phyloP scores from a whole-genome alignment of 2,113 vertebrate species.

The Bothrops jararaca region DNA sequence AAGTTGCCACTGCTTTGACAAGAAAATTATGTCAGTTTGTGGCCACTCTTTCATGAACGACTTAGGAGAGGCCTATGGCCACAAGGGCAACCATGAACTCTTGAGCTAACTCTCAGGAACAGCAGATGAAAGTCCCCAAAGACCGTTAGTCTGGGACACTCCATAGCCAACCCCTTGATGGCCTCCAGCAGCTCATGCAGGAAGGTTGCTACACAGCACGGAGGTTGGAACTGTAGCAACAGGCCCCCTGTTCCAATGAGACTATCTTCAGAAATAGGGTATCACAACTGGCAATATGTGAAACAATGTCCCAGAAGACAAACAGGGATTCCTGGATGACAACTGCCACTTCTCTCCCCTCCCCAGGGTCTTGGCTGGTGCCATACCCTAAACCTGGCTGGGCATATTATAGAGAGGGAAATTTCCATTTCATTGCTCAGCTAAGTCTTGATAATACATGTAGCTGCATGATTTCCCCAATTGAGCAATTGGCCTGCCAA shows the following conservation, averaged over 20 bases:
- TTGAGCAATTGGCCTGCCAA: not conserved
- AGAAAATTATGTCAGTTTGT: not conserved
- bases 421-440: not conserved
- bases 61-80: not conserved
- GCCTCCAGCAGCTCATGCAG: not conserved
- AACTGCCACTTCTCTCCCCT: not conserved
- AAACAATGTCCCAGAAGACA: no score
- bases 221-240: not conserved
- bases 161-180: not conserved
- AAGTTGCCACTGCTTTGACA: not conserved
- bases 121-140: not conserved
- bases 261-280: not conserved
- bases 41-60: not conserved
- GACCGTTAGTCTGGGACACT: no score
- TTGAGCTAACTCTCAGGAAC: not conserved
- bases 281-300: not conserved
- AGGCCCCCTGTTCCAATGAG: not conserved
- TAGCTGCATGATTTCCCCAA: not conserved
- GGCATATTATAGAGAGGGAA: not conserved
- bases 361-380: not conserved
- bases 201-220: not conserved
- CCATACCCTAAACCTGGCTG: not conserved
- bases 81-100: not conserved
- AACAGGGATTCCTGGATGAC: not conserved
- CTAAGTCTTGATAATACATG: not conserved